Base-by-base conservation (phyloP, 2,113 vertebrate species). In the Grantiella picta region DNA sequence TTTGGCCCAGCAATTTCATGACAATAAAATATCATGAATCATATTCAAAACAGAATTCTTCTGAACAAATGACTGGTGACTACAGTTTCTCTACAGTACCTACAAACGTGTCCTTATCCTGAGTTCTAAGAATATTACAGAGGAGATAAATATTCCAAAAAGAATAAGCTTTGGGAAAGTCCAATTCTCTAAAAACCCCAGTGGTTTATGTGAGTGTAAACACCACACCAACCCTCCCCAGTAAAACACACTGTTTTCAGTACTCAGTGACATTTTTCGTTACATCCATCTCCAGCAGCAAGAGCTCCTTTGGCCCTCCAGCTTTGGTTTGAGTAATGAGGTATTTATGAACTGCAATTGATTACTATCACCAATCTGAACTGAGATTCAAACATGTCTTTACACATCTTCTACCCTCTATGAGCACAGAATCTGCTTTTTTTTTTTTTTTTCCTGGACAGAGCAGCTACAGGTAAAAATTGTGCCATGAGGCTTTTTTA, bases 111-210 rank as follows among this genome's bases (percentile, higher is more conserved):
- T 27, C 11, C 16, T 88, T 65, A 57, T 28, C n/a, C 22, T 73
- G 20, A 83, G 15, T 18, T 89, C 14, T 45, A 76, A 56, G 10
- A 19, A 35, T 21, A 38, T n/a, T 60, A 22, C 4, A 7, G 29
- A 53, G 12, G 6, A 86, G 19, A 33, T 10, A 52, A 68, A 50
- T 33, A 59, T 49, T 78, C 13, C 15, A 45, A 52, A 92, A 89
- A 33, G 10, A 68, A 29, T n/a, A 70, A 57, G 10, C 9, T 68
- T 23, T 33, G 28, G 11, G 3, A 60, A 86, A 82, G 54, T 17
- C 12, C 2, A 5, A 16, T 36, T 49, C 12, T 19, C 10, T 7
- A 20, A 33, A 44, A 27, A 57, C 0, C 23, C 19, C 8, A 45
- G 13, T 14, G 6, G 7, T 57, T 70, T 70, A 29, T 24, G 16